Base-by-base conservation (phyloP, 2,797 vertebrate species). In the Paedocypris micromegethes region DNA sequence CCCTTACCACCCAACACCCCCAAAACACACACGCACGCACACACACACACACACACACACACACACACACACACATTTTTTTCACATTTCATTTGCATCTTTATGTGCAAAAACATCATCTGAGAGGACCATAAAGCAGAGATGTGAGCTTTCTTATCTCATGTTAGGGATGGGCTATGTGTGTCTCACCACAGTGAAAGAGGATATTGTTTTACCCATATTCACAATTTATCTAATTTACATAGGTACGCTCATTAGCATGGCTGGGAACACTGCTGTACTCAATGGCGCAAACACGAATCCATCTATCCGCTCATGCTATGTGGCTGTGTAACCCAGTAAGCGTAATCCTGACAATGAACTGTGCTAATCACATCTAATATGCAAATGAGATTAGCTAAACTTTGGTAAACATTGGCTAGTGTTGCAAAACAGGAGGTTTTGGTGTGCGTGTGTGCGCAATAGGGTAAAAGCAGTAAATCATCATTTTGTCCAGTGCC, bases 351-450 rank as follows among this genome's bases (percentile, higher is more conserved):
- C 76, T 66, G 68, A 80, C 81, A 82, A 78, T 82, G 79, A 83
- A 82, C 83, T 82, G 77, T 74, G 73, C 80, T 79, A 83, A 83
- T 83, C 83, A 78, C 79, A 80, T 83, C 79, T 82, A 80, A 81
- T 81, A 83, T 84, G 79, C 76, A 82, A 83, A 81, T 80, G 55
- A 83, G 79, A 76, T 81, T 78, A 78, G 73, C 78, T 74, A 69
- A 79, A 81, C 73, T 82, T 78, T 75, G 62, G 78, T 75, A 76
- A 81, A 80, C 77, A 77, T 66, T 72, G 77, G 71, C 73, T 72
- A 61, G 59, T 66, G 61, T 73, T 73, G 68, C 77, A 71, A 73
- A 72, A 66, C 45, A 61, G 57, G 40, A 72, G 40, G 59, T 5
- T 39, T 37, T 41, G 6, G 58, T 51, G 23, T 6, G 23, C 52